Conservation (phyloP, 1,140 invertebrate genomes). For the Drosophila mojavensis region DNA sequence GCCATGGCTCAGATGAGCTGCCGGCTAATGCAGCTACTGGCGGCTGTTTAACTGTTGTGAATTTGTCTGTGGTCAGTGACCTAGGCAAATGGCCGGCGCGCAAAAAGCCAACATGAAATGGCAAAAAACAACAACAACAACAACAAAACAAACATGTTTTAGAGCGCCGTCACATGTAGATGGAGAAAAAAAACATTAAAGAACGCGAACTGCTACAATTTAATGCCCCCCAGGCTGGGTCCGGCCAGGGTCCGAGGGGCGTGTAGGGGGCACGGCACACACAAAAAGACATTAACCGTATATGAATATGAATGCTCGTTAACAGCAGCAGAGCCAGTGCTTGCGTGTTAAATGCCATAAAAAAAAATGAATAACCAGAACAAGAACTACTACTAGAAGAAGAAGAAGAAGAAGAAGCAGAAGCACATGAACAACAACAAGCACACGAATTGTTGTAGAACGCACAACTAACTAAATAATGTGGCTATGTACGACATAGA, state of each 20-base stretch:
- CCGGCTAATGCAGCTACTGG: conserved; percentile 19
- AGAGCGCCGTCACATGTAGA: conserved; percentile 19
- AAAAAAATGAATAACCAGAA: conserved; percentile 48
- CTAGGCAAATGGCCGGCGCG: conserved; percentile 29
- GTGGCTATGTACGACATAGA: conserved; percentile 1
- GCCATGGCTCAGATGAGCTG: not conserved
- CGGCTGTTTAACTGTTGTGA: conserved; percentile 63
- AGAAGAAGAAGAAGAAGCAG: conserved; percentile 24
- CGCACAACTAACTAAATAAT: conserved; percentile 32
- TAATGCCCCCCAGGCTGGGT: conserved; percentile 30
- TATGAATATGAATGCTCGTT: conserved; percentile 72
- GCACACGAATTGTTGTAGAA: conserved; percentile 14
- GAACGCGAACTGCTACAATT: conserved; percentile 62
- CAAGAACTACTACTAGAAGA: conserved; percentile 7
- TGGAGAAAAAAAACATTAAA: conserved; percentile 37
- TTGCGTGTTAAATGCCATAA: conserved; percentile 69
- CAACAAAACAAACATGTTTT: conserved; percentile 68
- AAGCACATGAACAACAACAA: conserved; percentile 10
- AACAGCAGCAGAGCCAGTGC: conserved; percentile 26
- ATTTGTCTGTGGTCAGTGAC: conserved; percentile 81
- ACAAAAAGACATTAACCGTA: conserved; percentile 69
- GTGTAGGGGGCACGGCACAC: not conserved
- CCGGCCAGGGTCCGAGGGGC: not conserved
- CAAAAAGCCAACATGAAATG: not conserved
- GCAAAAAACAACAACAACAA: not conserved